Evolutionary conservation across 2,113 vertebrate species (phyloP), one percentile per base, ranked within the genome.

Genomic region (Lamprologus sp.): DNA sequence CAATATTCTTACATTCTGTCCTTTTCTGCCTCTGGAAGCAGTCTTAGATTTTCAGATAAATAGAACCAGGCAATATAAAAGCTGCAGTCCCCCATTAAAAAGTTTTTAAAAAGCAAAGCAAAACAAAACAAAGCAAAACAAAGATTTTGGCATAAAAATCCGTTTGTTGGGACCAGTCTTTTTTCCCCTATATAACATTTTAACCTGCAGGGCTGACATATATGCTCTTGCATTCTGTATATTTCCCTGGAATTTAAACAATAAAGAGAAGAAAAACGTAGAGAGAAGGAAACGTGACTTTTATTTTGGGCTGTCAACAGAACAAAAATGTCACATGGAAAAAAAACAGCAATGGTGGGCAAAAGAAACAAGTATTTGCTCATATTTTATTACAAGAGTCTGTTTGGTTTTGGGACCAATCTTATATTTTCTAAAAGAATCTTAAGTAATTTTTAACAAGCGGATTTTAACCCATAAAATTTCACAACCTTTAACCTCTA

Each of bases 21-120:
- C 8, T 26, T 73, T 73, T 26, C 21, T 26, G 37, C 21, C 21
- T 26, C 14, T 70, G 65, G 65, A 42, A 70, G 0, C 37, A 70
- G 7, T 42, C 5, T 73, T 45, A 2, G 21, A 45, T 45, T 73
- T 26, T 45, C 40, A 73, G 68, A 73, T 47, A 10, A 26, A 17
- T 45, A 73, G 21, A 0, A 26, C 6, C 40, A 26, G 4, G 15
- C 14, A 45, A 45, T 28, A 45, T 0, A 47, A 73, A 75, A 28
- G 14, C 23, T 47, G 13, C 21, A 45, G 0, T 73, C 14, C 1
- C 13, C 5, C 0, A 0, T 9, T 63, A 35, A 35, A 63, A 70
- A 2, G 9, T 33, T 60, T 33, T 4, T 63, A 15, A 45, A 26
- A 7, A 42, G 5, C 31, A 35, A 63, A 63, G 0, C 10, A 68